Evolutionary conservation across 2,797 vertebrate species (phyloP).

Genomic region (Sebastes nivosus): DNA sequence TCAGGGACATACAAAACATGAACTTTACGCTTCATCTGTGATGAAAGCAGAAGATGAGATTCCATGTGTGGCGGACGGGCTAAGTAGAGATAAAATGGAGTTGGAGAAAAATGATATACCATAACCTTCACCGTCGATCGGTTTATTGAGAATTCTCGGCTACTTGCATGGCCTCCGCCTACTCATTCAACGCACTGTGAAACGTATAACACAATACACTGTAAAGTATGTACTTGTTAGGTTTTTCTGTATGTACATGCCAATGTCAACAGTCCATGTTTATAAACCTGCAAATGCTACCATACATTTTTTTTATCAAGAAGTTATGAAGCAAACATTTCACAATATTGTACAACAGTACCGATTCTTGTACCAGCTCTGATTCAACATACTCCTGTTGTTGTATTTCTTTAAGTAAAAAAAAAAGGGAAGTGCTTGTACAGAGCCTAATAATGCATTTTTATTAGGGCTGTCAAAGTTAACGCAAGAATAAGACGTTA

Average conservation of each 20-base stretch:
- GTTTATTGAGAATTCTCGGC: slow-evolving; percentile 16
- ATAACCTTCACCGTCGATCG: background rate
- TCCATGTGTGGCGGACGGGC: background rate
- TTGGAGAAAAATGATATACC: slow-evolving; percentile 4
- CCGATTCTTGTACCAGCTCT: slow-evolving; percentile 12
- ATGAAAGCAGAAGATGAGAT: slow-evolving; percentile 31
- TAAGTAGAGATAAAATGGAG: background rate
- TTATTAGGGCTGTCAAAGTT: background rate
- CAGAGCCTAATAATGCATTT: background rate
- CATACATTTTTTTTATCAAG: background rate
- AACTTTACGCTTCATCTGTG: slow-evolving; percentile 23
- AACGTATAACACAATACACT: background rate
- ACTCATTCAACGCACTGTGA: background rate
- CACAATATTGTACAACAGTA: background rate
- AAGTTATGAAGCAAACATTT: slow-evolving; percentile 11
- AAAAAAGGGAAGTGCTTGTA: background rate
- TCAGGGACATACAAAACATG: slow-evolving; percentile 23
- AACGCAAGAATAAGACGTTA: no score
- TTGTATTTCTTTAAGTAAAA: background rate
- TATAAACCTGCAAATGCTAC: background rate
- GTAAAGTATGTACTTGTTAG: background rate
- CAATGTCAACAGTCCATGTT: slow-evolving; percentile 1
- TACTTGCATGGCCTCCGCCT: background rate
- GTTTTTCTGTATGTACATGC: background rate
- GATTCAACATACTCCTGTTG: background rate